These are phyloP conservation scores for Diarsia mendica DNA, from an alignment of 2,888 invertebrate genomes.

Conservation along the genomic window DNA sequence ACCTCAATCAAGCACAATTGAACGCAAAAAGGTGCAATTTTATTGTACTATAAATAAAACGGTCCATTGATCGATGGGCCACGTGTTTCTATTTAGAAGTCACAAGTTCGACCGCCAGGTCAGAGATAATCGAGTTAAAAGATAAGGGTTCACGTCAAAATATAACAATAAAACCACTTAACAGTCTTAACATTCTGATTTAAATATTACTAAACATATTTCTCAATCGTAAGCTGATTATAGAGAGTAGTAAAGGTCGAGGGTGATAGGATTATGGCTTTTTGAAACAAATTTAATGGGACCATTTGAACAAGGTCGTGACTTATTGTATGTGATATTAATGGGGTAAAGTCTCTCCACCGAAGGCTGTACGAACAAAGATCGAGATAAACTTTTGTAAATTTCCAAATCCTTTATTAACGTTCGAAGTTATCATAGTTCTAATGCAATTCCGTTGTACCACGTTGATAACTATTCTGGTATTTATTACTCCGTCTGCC, in stretches of 20 bases:
- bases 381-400: slow-evolving; percentile 29
- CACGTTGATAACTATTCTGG: slow-evolving; percentile 50
- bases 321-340: slow-evolving; percentile 54
- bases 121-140: slow-evolving; percentile 68
- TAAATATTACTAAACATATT: slow-evolving; percentile 59
- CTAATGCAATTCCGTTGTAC: slow-evolving; percentile 48
- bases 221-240: slow-evolving; percentile 61
- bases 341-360: slow-evolving; percentile 38
- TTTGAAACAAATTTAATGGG: slow-evolving; percentile 70
- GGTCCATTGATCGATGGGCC: slow-evolving; percentile 51
- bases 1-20: slow-evolving; percentile 44
- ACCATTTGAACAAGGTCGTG: slow-evolving; percentile 63
- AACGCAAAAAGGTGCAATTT: slow-evolving; percentile 51
- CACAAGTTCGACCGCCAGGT: slow-evolving; percentile 55
- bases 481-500: slow-evolving; percentile 40
- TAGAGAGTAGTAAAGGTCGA: slow-evolving; percentile 70
- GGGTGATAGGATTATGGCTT: slow-evolving; percentile 61
- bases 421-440: slow-evolving; percentile 18
- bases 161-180: slow-evolving; percentile 58
- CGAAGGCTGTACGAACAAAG: slow-evolving; percentile 33
- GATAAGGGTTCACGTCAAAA: slow-evolving; percentile 62
- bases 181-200: slow-evolving; percentile 31
- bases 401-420: slow-evolving; percentile 39
- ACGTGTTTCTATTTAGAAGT: slow-evolving; percentile 54
- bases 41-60: slow-evolving; percentile 51